Evolutionary conservation across 2,113 vertebrate genomes (phyloP).

Genomic region (Psephotus haematonotus): DNA sequence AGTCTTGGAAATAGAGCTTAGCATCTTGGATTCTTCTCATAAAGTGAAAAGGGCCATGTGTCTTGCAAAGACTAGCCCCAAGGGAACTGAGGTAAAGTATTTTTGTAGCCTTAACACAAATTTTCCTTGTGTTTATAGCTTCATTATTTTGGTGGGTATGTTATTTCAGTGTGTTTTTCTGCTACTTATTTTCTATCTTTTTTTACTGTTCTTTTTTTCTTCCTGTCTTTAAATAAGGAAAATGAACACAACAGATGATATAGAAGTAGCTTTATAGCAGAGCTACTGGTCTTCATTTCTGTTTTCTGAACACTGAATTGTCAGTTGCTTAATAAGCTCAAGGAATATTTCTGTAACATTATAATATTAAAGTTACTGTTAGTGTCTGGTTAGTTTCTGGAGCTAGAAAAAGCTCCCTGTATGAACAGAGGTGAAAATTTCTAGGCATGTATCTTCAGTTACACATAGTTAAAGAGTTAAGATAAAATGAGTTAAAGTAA

Average conservation of each 20-base stretch:
- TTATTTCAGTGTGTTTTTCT: slow-evolving; percentile 62
- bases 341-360: neutral
- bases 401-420: neutral
- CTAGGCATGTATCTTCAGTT: neutral
- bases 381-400: neutral
- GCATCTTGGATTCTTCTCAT: slow-evolving; percentile 51
- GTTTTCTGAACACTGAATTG: neutral
- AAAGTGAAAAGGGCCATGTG: slow-evolving; percentile 57
- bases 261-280: slow-evolving; percentile 21
- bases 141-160: slow-evolving; percentile 64
- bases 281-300: slow-evolving; percentile 37
- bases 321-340: neutral
- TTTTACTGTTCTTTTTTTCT: neutral
- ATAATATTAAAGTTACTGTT: neutral
- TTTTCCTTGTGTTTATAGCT: slow-evolving; percentile 69
- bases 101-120: slow-evolving; percentile 67
- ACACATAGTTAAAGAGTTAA: slow-evolving; percentile 16
- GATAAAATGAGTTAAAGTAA: slow-evolving; percentile 6
- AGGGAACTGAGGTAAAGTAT: slow-evolving; percentile 67
- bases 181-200: slow-evolving; percentile 69
- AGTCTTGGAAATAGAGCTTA: slow-evolving; percentile 58
- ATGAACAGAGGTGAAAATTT: neutral
- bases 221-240: slow-evolving; percentile 3
- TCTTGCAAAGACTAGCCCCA: slow-evolving; percentile 64
- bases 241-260: slow-evolving; percentile 58